Base-by-base conservation (phyloP, 1,140 invertebrate genomes). In the Aphaenogaster floridana region DNA sequence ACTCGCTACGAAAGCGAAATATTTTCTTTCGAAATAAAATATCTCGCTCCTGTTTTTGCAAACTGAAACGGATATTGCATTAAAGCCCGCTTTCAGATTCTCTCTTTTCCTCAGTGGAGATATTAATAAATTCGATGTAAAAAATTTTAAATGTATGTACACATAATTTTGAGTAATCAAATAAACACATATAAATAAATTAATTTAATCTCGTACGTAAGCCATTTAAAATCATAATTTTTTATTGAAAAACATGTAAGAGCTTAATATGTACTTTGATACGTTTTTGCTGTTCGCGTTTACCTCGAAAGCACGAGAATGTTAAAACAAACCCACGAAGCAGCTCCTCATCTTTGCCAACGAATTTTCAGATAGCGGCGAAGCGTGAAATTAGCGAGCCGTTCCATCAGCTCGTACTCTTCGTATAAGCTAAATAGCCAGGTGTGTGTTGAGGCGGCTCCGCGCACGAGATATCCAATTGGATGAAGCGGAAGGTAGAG, bases 321-420 rank as follows among this genome's bases (percentile, higher is more conserved):
- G 36, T 39, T 68, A 34, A 76, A 68, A 17, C 13, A 63, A 76
- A 69, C 34, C 52, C n/a, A 17, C 50, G 78, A 61, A 64, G 48
- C 28, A 69, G 74, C 57, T 77, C 9, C 86, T 85, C 86, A 54
- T 74, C 72, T 72, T 72, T n/a, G 57, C 34, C 39, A 57, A 39
- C 28, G 61, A 91, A 91, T 92, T 92, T 90, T 91, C 90, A 83
- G 42, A 52, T 42, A 89, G 64, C 85, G 59, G 13, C 85, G 84
- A 90, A 80, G 86, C 90, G 89, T 92, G 89, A 92, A 91, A 92
- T 91, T 90, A 90, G 89, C 77, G 72, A 84, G 36, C 72, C 68
- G 50, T 83, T 87, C 61, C 64, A 85, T 91, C 76, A 76, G 77
- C 63, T 78, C 45, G 59, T 86, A 76, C 59, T 28, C 28, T 45